phyloP scores from a whole-genome alignment of 1,140 invertebrate species.

The Eubasilissa regina region DNA sequence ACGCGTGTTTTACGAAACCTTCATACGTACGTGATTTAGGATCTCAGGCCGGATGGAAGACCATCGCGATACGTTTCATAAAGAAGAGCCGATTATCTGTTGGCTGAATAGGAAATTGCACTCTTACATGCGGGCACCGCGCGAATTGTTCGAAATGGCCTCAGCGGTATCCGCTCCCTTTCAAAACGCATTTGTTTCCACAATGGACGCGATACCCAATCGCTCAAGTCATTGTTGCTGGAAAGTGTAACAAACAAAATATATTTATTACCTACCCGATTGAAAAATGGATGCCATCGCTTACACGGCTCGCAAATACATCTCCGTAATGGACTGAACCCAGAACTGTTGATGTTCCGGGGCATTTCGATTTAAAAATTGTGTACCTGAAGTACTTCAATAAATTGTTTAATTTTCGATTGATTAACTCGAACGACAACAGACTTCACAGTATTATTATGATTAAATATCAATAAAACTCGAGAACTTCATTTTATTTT shows the following conservation, averaged over 20 bases:
- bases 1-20: constrained; percentile 28
- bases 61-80: constrained; percentile 50
- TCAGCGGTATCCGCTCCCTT: constrained; percentile 55
- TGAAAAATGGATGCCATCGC: constrained; percentile 2
- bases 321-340: too few relatives aligned
- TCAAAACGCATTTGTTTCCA: constrained; percentile 20
- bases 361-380: too few relatives aligned
- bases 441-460: too few relatives aligned
- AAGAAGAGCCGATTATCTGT: constrained; percentile 49
- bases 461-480: too few relatives aligned
- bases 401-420: too few relatives aligned
- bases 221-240: constrained; percentile 29
- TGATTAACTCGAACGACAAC: too few relatives aligned
- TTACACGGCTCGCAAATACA: too few relatives aligned
- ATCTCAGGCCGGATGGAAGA: constrained; percentile 51
- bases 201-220: constrained; percentile 40
- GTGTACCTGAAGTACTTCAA: too few relatives aligned
- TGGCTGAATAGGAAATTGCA: constrained; percentile 58
- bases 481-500: too few relatives aligned
- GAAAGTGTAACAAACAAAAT: constrained; percentile 11
- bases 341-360: too few relatives aligned
- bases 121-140: constrained; percentile 40
- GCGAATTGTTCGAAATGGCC: constrained; percentile 37
- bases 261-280: neutral
- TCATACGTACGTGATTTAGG: constrained; percentile 5